A percentile compares a stretch with the other conserved stretches of the same genome.
phyloP scores from a whole-genome alignment of 2,113 vertebrate species.

The Hemichromis elongatus region DNA sequence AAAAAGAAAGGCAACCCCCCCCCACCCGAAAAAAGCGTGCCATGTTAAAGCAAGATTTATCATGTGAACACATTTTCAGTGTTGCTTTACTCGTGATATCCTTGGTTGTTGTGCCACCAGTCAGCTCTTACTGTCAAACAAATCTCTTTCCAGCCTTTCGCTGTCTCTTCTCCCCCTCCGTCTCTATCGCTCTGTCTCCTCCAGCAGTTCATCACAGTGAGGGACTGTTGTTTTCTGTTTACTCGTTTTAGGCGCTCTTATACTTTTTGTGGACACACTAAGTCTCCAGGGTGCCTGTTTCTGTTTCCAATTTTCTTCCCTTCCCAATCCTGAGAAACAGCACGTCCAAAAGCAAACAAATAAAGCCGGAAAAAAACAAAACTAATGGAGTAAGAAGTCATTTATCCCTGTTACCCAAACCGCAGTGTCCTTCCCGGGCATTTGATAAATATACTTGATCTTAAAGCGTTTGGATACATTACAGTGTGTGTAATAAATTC shows the following conservation, averaged over 20 bases:
- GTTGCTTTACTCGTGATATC: not conserved
- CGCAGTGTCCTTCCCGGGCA: not conserved
- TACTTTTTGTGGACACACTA: conserved; percentile 32
- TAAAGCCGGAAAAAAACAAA: not conserved
- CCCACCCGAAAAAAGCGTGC: not conserved
- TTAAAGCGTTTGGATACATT: not conserved
- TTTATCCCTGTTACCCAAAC: not conserved
- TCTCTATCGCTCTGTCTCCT: not conserved
- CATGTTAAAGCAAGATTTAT: not conserved
- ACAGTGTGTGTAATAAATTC: not conserved
- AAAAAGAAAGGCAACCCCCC: not conserved
- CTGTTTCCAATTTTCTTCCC: conserved; percentile 66
- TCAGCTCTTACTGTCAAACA: not conserved
- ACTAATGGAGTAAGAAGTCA: not conserved
- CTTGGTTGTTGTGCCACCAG: not conserved
- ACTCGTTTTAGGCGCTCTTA: conserved; percentile 11
- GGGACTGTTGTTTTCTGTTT: conserved; percentile 21
- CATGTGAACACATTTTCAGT: not conserved
- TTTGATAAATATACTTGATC: not conserved
- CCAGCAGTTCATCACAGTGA: not conserved
- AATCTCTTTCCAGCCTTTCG: not conserved
- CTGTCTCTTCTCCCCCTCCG: not conserved
- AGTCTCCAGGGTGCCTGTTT: conserved; percentile 45
- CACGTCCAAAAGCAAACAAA: conserved; percentile 46
- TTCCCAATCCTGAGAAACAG: conserved; percentile 37